These are phyloP conservation scores for Graphium colonna DNA, from an alignment of 2,888 invertebrate species.

Conservation along the genomic window DNA sequence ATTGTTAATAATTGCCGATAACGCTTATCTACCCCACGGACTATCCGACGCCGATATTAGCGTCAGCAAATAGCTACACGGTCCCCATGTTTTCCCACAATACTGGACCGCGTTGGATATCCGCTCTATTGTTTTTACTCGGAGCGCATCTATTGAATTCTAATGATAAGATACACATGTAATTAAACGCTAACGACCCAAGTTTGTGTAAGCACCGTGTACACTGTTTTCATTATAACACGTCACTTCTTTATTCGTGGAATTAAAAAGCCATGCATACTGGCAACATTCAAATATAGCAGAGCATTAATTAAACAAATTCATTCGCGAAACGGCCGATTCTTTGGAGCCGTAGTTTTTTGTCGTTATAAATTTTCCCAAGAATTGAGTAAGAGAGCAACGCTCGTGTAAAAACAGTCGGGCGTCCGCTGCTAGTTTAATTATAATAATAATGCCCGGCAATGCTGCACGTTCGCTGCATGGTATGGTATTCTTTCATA, in stretches of 20 bases:
- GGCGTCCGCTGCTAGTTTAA: slow-evolving; percentile 24
- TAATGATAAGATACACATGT: slow-evolving; percentile 44
- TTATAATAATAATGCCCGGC: slow-evolving; percentile 23
- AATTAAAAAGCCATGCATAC: not conserved
- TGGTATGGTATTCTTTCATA: slow-evolving; percentile 20
- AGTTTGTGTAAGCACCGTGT: slow-evolving; percentile 2
- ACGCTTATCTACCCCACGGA: slow-evolving; percentile 14
- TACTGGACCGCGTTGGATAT: slow-evolving; percentile 23
- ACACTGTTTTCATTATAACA: not conserved
- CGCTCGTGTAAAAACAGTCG: slow-evolving; percentile 16
- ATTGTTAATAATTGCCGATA: slow-evolving; percentile 74
- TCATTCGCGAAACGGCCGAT: slow-evolving; percentile 1
- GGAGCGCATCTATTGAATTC: slow-evolving; percentile 34
- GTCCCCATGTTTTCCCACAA: slow-evolving; percentile 20
- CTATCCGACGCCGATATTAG: slow-evolving; percentile 1
- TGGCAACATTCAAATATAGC: not conserved
- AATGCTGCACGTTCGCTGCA: slow-evolving; percentile 17
- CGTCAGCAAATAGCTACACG: not conserved
- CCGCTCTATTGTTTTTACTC: slow-evolving; percentile 38
- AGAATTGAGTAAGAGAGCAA: slow-evolving; percentile 23
- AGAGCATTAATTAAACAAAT: slow-evolving; percentile 13
- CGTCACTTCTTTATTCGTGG: not conserved
- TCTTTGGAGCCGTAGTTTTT: slow-evolving; percentile 4
- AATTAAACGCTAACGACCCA: slow-evolving; percentile 40
- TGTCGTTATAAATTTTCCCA: slow-evolving; percentile 16